phyloP scores from a whole-genome alignment of 2,888 invertebrate species.

The Apotomis turbidana region DNA sequence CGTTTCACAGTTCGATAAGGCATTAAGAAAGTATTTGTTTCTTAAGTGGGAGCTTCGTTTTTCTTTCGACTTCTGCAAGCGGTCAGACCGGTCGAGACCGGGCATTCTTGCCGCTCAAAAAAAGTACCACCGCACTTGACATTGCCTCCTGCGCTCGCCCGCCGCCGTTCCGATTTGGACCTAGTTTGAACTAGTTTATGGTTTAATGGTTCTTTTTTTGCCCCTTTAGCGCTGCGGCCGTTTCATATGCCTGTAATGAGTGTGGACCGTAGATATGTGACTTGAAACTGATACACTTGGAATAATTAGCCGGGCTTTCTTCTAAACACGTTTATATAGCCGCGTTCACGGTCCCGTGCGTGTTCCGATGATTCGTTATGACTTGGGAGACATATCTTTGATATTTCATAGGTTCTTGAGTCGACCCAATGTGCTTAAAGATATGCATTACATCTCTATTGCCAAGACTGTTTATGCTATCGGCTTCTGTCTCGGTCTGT shows the following conservation, averaged over 20 bases:
- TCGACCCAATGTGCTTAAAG: no score
- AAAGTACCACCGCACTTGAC: slow-evolving; percentile 15
- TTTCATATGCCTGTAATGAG: background rate
- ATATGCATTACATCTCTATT: no score
- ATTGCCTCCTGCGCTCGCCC: background rate
- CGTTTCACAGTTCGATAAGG: background rate
- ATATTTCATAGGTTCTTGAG: no score
- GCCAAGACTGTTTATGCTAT: no score
- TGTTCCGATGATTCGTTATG: background rate
- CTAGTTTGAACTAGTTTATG: background rate
- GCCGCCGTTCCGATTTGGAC: background rate
- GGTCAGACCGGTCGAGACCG: slow-evolving; percentile 25
- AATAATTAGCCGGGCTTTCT: slow-evolving; percentile 25
- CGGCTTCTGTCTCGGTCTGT: no score
- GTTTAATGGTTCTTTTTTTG: background rate
- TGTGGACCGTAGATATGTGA: slow-evolving; percentile 14
- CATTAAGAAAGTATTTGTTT: slow-evolving; percentile 14
- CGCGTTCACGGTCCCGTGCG: background rate
- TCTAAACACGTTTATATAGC: slow-evolving; percentile 13
- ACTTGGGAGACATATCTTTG: no score
- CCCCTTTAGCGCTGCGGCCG: background rate
- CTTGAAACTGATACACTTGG: slow-evolving; percentile 24
- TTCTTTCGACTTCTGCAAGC: slow-evolving; percentile 13
- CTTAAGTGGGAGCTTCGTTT: slow-evolving; percentile 10
- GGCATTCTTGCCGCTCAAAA: slow-evolving; percentile 26